Evolutionary conservation across 2,888 invertebrate species (phyloP), one percentile per base, ranked within the genome.

Genomic region (Hedychridium roseum): DNA sequence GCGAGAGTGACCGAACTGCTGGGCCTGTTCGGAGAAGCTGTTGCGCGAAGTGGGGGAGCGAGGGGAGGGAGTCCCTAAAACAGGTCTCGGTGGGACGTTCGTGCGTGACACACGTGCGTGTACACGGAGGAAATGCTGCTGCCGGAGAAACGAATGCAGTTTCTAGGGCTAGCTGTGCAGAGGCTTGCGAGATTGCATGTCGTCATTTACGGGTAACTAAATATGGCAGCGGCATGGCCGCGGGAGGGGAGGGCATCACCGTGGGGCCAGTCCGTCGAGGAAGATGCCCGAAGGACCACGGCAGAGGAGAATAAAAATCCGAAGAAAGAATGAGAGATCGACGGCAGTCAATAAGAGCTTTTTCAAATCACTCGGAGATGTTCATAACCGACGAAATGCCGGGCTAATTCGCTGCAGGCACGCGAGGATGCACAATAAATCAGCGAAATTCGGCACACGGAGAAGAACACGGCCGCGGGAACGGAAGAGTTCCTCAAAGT

Each of bases 191-290:
- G 45, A 46, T 52, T 50, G 54, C 54, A 52, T 57, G 47, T 57
- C 41, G 30, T 47, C 43, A 41, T 54, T 54, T 49, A 44, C 27
- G 40, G 52, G 45, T 50, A 60, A 57, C 49, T 54, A 56, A 62
- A 54, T 50, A 39, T 15, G 27, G 47, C 31, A 20, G 40, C 18
- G 38, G 45, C 14, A 32, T 12, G 11, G 12, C 28, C 11, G 20
- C 28, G 17, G 32, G 31, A 44, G 37, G 34, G 30, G 36, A 39
- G 15, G 43, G 39, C 32, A 44, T 30, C 21, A 23, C 31, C 18
- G 43, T 32, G 15, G 31, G 34, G 42, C 42, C n/a, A n/a, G n/a
- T n/a, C n/a, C n/a, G n/a, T n/a, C n/a, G n/a, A n/a, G n/a, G n/a
- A n/a, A n/a, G n/a, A n/a, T n/a, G n/a, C n/a, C n/a, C n/a, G n/a